Base-by-base conservation (phyloP, 2,797 vertebrate genomes). In the Sphaeramia orbicularis region DNA sequence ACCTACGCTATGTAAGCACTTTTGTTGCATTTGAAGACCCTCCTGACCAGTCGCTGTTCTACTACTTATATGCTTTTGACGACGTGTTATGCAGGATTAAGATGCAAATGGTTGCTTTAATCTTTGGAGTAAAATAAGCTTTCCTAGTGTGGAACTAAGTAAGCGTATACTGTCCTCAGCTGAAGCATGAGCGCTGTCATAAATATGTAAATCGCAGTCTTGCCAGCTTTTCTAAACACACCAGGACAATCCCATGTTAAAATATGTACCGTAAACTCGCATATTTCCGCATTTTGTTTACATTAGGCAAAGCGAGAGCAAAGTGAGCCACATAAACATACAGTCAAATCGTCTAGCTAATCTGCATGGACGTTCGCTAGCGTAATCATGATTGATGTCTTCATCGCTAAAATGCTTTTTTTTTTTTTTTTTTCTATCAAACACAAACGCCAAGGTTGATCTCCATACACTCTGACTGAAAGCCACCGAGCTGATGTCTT, bases 91-190 rank as follows among this genome's bases (percentile, higher is more conserved):
- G 8, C 40, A 32, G 73, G 82, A 84, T 89, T 89, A 84, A 45
- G 47, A 88, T 87, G 84, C 78, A 89, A 87, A 89, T 83, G 66
- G 67, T 84, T 76, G 58, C 67, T 45, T 61, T 89, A 86, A 87
- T 86, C 87, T 86, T 63, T 40, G n/a, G 24, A 68, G 74, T 75
- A 55, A 80, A 86, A 85, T 71, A 74, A 74, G 74, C 68, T 76
- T 71, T 74, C 57, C 57, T 58, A 50, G 56, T 44, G 43, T 49
- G 44, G 61, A 72, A 71, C 75, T 78, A 79, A 87, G 73, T 62
- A 69, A 77, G 65, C 60, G 21, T 57, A 43, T 32, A 42, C 42
- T 56, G 56, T 47, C 40, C 42, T 83, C 57, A 41, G 35, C 14
- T 24, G 27, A 63, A 65, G 65, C 65, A 47, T 21, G 57, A 65